phyloP scores from a whole-genome alignment of 2,797 vertebrate genomes.

The Champsocephalus gunnari region DNA sequence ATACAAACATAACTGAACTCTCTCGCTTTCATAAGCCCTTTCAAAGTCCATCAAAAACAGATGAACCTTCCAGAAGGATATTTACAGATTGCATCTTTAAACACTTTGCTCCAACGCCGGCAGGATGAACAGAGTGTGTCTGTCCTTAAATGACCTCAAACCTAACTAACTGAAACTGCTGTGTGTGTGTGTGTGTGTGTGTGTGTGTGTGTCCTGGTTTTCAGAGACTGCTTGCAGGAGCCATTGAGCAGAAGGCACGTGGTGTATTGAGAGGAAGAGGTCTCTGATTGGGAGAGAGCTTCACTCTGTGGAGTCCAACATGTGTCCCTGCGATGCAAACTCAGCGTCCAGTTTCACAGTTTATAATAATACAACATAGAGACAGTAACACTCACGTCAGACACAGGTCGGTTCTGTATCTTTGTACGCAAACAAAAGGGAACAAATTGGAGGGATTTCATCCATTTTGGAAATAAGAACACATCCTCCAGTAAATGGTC shows the following conservation, averaged over 20 bases:
- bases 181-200: conserved; percentile 11
- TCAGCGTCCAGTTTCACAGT: conserved; percentile 67
- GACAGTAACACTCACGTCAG: background rate
- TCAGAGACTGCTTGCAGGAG: conserved; percentile 22
- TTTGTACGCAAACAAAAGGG: background rate
- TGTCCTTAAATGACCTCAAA: conserved; percentile 28
- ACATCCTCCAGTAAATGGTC: background rate
- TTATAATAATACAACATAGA: conserved; percentile 23
- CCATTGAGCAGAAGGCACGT: conserved; percentile 67
- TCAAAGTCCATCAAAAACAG: conserved; percentile 4
- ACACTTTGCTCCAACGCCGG: conserved; percentile 70
- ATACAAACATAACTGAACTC: conserved; percentile 53
- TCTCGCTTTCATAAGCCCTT: conserved; percentile 48
- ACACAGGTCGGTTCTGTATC: background rate
- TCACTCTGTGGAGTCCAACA: conserved; percentile 31
- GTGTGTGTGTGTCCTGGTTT: conserved; percentile 36
- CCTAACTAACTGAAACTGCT: background rate
- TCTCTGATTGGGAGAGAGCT: conserved; percentile 34
- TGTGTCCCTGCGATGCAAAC: conserved; percentile 40
- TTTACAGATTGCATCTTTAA: conserved; percentile 69
- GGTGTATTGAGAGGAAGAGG: conserved; percentile 24
- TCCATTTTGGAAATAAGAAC: background rate
- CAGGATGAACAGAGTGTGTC: conserved; percentile 7
- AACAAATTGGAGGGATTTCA: background rate
- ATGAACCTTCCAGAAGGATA: conserved; percentile 63